Conservation (phyloP, 92 coral and sea anemone genomes). For the Diadumene lineata region DNA sequence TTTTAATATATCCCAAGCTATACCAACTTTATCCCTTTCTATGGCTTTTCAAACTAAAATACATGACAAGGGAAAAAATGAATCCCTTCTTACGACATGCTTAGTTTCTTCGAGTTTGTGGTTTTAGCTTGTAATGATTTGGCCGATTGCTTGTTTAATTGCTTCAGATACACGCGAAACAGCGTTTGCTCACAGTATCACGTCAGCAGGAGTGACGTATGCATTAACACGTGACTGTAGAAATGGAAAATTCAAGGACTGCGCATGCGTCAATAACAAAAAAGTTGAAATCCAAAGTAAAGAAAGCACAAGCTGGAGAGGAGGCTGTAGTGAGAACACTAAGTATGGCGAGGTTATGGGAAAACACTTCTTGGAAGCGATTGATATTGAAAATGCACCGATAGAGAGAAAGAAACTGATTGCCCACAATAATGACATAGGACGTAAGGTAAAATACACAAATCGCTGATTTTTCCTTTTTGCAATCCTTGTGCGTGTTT, state of each 20-base stretch:
- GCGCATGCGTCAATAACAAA: constrained; percentile 45
- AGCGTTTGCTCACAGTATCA: constrained; percentile 75
- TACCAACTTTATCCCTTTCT: too few relatives aligned
- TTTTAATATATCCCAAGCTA: too few relatives aligned
- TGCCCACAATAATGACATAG: constrained; percentile 86
- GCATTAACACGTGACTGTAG: constrained; percentile 63
- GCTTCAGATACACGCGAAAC: constrained; percentile 77
- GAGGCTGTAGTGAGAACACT: constrained; percentile 90
- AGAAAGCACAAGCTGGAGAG: constrained; percentile 47
- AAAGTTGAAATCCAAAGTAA: not conserved
- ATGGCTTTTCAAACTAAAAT: too few relatives aligned
- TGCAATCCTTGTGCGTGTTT: not conserved
- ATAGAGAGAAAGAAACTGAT: constrained; percentile 60
- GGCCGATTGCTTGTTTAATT: too few relatives aligned
- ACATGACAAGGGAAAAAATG: too few relatives aligned
- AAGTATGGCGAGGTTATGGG: constrained; percentile 74
- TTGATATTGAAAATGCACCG: constrained; percentile 57
- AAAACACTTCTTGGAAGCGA: constrained; percentile 67
- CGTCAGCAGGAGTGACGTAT: constrained; percentile 71
- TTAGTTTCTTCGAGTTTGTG: too few relatives aligned
- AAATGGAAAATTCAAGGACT: constrained; percentile 61
- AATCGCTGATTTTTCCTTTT: not conserved
- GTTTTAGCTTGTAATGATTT: too few relatives aligned
- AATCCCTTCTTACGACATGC: too few relatives aligned
- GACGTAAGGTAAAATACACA: constrained; percentile 80